Percentiles rank a stretch among this genome's conserved stretches.
Conservation (phyloP, 2,113 vertebrate genomes). For the Phodopus roborovskii region DNA sequence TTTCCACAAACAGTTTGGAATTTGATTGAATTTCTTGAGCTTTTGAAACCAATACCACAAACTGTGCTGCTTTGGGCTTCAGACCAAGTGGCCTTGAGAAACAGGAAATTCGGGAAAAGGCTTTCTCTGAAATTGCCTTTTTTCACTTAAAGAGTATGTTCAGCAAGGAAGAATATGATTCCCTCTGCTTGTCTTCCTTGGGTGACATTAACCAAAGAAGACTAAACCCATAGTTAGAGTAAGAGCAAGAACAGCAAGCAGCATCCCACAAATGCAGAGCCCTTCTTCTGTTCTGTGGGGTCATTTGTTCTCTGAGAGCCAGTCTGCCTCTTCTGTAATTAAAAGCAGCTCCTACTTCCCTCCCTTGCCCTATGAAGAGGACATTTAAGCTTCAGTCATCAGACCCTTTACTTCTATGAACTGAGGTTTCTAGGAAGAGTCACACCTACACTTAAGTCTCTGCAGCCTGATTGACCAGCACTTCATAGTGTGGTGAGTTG, state of each 20-base stretch:
- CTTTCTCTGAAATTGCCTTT: not conserved
- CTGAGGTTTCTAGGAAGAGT: no score
- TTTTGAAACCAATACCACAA: not conserved
- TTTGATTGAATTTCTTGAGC: not conserved
- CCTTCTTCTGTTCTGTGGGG: not conserved
- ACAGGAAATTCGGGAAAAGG: not conserved
- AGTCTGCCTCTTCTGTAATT: not conserved
- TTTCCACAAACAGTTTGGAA: not conserved
- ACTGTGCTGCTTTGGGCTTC: not conserved
- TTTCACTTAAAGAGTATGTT: not conserved
- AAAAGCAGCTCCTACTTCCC: not conserved
- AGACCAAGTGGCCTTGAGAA: not conserved
- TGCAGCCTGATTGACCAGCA: not conserved
- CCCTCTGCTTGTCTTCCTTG: not conserved
- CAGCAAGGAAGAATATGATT: not conserved
- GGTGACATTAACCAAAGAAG: not conserved
- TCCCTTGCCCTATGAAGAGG: not conserved
- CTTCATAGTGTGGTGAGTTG: not conserved
- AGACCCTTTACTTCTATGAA: not conserved
- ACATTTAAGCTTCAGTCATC: not conserved
- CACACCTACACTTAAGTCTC: not conserved
- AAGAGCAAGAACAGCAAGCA: not conserved
- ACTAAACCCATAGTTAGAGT: not conserved
- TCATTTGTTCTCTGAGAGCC: not conserved
- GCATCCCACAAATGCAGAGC: no score